Evolutionary conservation across 2,888 invertebrate genomes (phyloP).

Genomic region (Ernsta delagoae): DNA sequence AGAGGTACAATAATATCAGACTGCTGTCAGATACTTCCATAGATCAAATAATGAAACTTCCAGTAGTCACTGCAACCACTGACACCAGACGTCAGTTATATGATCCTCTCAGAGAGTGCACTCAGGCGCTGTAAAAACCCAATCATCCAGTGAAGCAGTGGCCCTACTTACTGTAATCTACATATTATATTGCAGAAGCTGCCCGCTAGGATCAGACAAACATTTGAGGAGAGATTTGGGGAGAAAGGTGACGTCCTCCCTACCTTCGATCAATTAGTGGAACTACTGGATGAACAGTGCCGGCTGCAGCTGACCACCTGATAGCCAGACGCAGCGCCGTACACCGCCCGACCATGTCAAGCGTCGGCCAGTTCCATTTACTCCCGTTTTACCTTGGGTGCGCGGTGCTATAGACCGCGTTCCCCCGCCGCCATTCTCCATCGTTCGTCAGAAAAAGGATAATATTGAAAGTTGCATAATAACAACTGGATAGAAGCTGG

Average conservation of each 20-base stretch:
- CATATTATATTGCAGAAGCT: conserved; percentile 11
- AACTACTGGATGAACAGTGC: conserved; percentile 18
- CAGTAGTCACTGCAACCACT: not conserved
- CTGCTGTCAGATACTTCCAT: not conserved
- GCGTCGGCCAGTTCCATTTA: not conserved
- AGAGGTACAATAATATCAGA: not conserved
- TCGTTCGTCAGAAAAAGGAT: no score
- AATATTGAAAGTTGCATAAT: no score
- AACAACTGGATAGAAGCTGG: no score
- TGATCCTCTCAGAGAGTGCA: conserved; percentile 6
- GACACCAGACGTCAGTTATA: not conserved
- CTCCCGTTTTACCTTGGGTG: no score
- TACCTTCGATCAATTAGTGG: conserved; percentile 15
- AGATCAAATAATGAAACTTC: not conserved
- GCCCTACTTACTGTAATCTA: conserved; percentile 2
- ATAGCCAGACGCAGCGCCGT: not conserved
- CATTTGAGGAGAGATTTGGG: conserved; percentile 7
- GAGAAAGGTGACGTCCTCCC: not conserved
- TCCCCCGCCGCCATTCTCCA: no score
- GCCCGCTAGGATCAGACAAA: not conserved
- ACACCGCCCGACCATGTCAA: not conserved
- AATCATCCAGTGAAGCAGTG: not conserved
- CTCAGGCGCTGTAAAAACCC: not conserved
- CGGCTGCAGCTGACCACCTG: not conserved
- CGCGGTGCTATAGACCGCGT: no score